Evolutionary conservation across 1,140 invertebrate genomes (phyloP), one percentile per base, ranked within the genome.

Genomic region (Tetramorium alpestre): DNA sequence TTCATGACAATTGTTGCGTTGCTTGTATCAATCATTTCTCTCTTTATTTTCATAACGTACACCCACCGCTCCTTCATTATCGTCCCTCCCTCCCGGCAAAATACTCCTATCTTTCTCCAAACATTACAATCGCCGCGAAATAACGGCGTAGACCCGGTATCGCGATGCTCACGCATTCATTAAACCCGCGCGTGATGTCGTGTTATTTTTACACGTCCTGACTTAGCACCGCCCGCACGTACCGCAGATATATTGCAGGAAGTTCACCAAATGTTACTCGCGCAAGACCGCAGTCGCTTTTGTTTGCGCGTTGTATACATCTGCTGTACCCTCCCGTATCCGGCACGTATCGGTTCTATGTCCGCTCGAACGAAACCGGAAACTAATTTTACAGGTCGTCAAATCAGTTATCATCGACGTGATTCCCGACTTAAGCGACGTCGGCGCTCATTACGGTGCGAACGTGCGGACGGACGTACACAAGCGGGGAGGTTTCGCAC

Each of bases 301-400:
- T 84, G 80, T 49, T 84, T 44, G 22, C 54, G 28, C 6, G 22
- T 22, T 33, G 62, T 56, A 58, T 49, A 49, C 13, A 49, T 49
- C 65, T 49, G 22, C 22, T 7, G 41, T 16, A 11, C 10, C 6
- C 13, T 8, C 25, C 25, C 69, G 69, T 44, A 62, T 62, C 54
- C 54, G 80, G 10, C 25, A 25, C 25, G 41, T 33, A 28, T 58
- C 51, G 56, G 33, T 25, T 3, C 76, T 11, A 33, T 25, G 60
- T 25, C 62, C 54, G 56, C 47, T 7, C 28, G 64, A 65, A 75
- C 38, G 67, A 72, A 84, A 87, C 47, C 60, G 76, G 65, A 65
- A 84, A 84, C 80, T 84, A 87, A 87, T 87, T 87, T 87, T 41
- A 73, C 80, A 49, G 41, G 3, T 84, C 86, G 67, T 64, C 78